Percentiles rank a stretch among this genome's conserved stretches.
Evolutionary conservation across 1,140 invertebrate genomes (phyloP).

Genomic region (Aphaenogaster ashmeadi): DNA sequence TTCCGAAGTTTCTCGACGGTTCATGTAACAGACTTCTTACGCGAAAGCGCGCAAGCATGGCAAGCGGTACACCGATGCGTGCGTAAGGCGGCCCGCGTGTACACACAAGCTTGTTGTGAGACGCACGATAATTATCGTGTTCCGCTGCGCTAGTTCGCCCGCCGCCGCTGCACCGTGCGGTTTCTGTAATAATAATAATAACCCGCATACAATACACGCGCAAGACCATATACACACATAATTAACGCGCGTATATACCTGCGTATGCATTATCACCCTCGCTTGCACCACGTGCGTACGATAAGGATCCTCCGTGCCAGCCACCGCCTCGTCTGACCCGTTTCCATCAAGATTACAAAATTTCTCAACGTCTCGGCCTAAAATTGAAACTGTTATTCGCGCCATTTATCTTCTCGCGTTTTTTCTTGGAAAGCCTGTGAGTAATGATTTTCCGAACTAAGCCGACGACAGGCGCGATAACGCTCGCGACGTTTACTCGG

Average conservation of each 20-base stretch:
- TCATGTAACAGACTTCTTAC: slow-evolving; percentile 50
- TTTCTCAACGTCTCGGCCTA: not conserved
- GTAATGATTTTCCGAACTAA: slow-evolving; percentile 26
- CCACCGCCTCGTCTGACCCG: not conserved
- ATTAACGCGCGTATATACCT: not conserved
- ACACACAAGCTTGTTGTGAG: slow-evolving; percentile 30
- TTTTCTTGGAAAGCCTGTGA: slow-evolving; percentile 1
- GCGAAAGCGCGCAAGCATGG: slow-evolving; percentile 23
- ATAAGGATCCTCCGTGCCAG: slow-evolving; percentile 9
- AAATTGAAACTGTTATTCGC: slow-evolving; percentile 5
- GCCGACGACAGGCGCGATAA: slow-evolving; percentile 13
- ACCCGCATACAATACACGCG: not conserved
- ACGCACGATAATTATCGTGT: slow-evolving; percentile 64
- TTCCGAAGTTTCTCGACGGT: slow-evolving; percentile 48
- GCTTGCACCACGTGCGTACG: not conserved
- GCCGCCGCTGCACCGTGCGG: slow-evolving; percentile 16
- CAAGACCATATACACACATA: not conserved
- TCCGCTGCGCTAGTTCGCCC: slow-evolving; percentile 52
- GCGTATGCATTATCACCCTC: not conserved
- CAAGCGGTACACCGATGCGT: slow-evolving; percentile 27
- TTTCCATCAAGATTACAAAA: slow-evolving; percentile 22
- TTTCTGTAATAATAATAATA: slow-evolving; percentile 50
- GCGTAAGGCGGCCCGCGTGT: slow-evolving; percentile 3
- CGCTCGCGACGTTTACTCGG: slow-evolving; percentile 7
- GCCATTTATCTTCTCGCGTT: slow-evolving; percentile 1